A percentile compares a stretch with the other conserved stretches of the same genome.
Evolutionary conservation across 2,888 invertebrate species (phyloP).

Genomic region (Acanthopleura granulata): DNA sequence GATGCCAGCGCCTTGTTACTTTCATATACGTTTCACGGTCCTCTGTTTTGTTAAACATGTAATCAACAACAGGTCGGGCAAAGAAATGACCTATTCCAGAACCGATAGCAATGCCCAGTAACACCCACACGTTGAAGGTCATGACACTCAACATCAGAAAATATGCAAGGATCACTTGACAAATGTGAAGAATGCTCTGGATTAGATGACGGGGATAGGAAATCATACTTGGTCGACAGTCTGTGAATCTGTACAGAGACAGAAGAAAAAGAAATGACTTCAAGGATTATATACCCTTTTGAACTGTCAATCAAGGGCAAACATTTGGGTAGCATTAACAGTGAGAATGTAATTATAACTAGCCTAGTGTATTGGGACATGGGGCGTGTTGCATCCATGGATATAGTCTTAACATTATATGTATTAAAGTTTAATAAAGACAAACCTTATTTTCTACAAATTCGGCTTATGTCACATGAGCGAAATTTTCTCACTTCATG

Average conservation of each 20-base stretch:
- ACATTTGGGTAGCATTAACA: neutral
- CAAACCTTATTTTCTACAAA: too few species aligned
- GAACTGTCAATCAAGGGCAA: too few species aligned
- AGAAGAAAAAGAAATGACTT: neutral
- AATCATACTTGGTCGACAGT: slow-evolving; percentile 11
- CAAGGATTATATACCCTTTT: too few species aligned
- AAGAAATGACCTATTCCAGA: slow-evolving; percentile 5
- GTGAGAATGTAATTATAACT: too few species aligned
- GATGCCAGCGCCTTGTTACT: neutral
- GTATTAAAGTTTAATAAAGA: too few species aligned
- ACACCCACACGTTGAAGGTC: neutral
- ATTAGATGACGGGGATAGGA: neutral
- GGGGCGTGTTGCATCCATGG: too few species aligned
- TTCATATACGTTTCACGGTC: neutral
- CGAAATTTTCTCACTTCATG: too few species aligned
- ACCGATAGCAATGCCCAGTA: neutral
- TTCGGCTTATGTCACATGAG: too few species aligned
- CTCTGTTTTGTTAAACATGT: neutral
- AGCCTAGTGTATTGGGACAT: too few species aligned
- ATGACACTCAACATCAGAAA: slow-evolving; percentile 11
- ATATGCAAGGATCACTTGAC: slow-evolving; percentile 3
- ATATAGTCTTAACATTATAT: too few species aligned
- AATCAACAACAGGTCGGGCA: neutral
- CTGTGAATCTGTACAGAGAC: neutral
- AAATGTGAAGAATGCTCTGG: neutral